Conservation (phyloP, 1,140 invertebrate species). For the Ephestia elutella region DNA sequence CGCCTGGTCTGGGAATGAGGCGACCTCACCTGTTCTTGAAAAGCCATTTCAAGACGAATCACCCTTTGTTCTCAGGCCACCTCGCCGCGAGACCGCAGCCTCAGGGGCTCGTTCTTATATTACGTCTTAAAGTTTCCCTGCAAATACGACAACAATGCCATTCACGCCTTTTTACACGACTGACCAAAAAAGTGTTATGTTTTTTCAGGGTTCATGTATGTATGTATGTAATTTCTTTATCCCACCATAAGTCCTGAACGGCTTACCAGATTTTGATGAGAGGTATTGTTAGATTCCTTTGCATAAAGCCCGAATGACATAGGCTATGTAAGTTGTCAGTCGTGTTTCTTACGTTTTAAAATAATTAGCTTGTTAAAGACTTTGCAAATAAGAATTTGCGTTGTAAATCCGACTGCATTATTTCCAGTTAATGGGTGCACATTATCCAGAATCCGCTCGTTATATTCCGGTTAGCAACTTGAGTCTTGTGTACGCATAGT, state of each 20-base stretch:
- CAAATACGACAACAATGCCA: constrained; percentile 30
- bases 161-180: constrained; percentile 6
- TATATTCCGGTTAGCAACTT: not conserved
- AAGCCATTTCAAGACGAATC: constrained; percentile 56
- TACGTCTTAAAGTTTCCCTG: constrained; percentile 42
- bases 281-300: no score
- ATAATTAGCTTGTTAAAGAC: no score
- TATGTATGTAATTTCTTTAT: no score
- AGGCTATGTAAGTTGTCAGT: no score
- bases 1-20: constrained; percentile 32
- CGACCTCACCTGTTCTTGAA: constrained; percentile 55
- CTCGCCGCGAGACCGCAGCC: constrained; percentile 7
- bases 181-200: no score
- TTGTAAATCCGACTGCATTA: not conserved
- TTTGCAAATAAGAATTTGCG: not conserved
- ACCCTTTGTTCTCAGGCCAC: constrained; percentile 55
- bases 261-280: no score
- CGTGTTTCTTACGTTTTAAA: no score
- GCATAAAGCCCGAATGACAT: no score
- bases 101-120: constrained; percentile 31
- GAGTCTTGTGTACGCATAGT: constrained; percentile 28
- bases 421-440: not conserved
- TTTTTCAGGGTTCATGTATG: no score
- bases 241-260: no score
- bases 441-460: not conserved